Conservation (phyloP, 1,140 invertebrate genomes). For the Oncopodura yosiiana region DNA sequence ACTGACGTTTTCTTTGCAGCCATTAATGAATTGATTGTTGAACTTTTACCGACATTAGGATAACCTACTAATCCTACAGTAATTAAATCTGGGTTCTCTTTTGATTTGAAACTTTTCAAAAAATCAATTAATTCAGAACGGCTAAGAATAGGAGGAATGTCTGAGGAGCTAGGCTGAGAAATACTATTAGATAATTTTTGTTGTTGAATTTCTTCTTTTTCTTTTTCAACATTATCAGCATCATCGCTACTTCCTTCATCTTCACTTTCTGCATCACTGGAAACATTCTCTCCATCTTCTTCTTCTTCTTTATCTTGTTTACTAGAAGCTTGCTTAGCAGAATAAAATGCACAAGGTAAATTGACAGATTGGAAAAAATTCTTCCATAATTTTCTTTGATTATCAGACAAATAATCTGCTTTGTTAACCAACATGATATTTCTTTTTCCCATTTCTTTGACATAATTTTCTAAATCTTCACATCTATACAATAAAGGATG, state of each 20-base stretch:
- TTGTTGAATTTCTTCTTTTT: too few species aligned
- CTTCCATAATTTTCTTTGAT: conserved; percentile 75
- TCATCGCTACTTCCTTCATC: conserved; percentile 26
- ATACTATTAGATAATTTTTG: too few species aligned
- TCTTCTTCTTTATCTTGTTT: conserved; percentile 40
- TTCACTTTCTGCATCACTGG: conserved; percentile 40
- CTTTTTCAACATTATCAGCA: conserved; percentile 27
- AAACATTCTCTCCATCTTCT: conserved; percentile 41
- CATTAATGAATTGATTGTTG: conserved; percentile 90
- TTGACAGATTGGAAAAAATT: conserved; percentile 66
- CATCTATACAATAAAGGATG: conserved; percentile 92
- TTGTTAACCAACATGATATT: conserved; percentile 91
- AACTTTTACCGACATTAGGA: conserved; percentile 99
- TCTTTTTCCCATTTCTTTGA: conserved; percentile 74
- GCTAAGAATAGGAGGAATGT: conserved; percentile 33
- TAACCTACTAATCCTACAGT: conserved; percentile 93
- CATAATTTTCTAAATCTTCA: conserved; percentile 88
- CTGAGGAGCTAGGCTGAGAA: too few species aligned
- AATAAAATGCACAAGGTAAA: conserved; percentile 72
- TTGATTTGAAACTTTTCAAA: conserved; percentile 54
- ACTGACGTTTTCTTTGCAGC: conserved; percentile 87
- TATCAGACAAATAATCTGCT: conserved; percentile 77
- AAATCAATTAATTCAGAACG: conserved; percentile 49
- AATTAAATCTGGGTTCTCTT: conserved; percentile 49
- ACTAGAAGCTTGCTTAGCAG: conserved; percentile 51